phyloP scores from a whole-genome alignment of 2,113 vertebrate species.

The Brachypodius melanocephalos region DNA sequence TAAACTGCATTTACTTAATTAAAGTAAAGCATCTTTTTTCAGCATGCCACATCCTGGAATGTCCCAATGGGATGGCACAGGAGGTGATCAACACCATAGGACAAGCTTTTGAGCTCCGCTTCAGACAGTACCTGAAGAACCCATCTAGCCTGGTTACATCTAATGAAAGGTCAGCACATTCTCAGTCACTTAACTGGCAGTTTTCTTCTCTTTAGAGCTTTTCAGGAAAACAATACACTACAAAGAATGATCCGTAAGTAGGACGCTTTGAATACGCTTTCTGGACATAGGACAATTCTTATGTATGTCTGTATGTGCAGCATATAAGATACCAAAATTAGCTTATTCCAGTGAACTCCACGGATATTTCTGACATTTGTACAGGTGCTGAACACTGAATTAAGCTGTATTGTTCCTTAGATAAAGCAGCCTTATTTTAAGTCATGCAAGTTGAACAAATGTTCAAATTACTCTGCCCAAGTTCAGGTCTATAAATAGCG shows the following conservation, averaged over 20 bases:
- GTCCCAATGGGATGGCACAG: slow-evolving; percentile 78
- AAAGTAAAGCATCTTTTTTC: slow-evolving; percentile 16
- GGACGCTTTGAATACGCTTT: neutral
- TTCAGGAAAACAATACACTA: neutral
- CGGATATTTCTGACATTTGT: neutral
- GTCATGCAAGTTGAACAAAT: neutral
- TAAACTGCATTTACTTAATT: neutral
- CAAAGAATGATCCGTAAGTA: neutral
- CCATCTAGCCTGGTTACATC: slow-evolving; percentile 70
- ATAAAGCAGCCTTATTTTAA: neutral
- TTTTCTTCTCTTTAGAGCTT: neutral
- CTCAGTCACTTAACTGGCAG: neutral
- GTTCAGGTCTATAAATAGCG: neutral
- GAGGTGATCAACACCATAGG: slow-evolving; percentile 90
- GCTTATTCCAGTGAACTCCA: neutral
- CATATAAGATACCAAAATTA: neutral
- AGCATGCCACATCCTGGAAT: slow-evolving; percentile 94
- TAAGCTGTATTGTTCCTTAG: neutral
- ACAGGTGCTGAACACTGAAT: neutral
- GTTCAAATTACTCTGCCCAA: neutral
- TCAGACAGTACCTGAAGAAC: slow-evolving; percentile 86
- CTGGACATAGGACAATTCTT: neutral
- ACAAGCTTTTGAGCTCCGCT: slow-evolving; percentile 90
- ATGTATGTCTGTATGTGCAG: neutral
- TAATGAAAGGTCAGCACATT: slow-evolving; percentile 80